Conservation (phyloP, 2,888 invertebrate genomes). For the Hirtodrosophila cameraria region DNA sequence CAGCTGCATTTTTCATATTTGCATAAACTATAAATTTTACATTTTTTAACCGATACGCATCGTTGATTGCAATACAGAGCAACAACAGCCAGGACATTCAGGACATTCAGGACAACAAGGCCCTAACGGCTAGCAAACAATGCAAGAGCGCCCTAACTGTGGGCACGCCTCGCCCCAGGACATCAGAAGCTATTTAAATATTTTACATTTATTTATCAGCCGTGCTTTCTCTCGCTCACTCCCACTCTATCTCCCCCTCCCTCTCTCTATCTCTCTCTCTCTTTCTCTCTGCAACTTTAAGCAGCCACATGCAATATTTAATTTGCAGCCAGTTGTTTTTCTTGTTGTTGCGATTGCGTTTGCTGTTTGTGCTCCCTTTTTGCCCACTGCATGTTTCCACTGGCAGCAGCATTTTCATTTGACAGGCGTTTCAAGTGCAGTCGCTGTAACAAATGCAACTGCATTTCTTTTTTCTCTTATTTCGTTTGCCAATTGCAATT, state of each 20-base stretch:
- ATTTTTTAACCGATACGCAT: conserved; percentile 80
- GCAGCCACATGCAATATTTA: conserved; percentile 58
- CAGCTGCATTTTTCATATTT: conserved; percentile 80
- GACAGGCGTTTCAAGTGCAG: conserved; percentile 50
- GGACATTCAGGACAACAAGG: conserved; percentile 35
- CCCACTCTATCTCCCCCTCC: no score
- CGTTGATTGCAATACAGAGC: conserved; percentile 71
- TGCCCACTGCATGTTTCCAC: neutral
- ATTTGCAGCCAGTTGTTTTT: conserved; percentile 30
- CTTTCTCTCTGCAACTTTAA: conserved; percentile 61
- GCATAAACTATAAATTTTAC: conserved; percentile 80
- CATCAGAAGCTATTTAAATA: conserved; percentile 70
- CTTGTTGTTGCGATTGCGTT: neutral
- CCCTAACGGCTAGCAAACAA: conserved; percentile 43
- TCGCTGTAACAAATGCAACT: conserved; percentile 46
- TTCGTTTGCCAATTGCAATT: conserved; percentile 53
- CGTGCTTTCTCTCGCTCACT: conserved; percentile 19
- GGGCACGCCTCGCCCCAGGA: conserved; percentile 21
- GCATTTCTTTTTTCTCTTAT: conserved; percentile 5
- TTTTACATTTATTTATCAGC: conserved; percentile 64
- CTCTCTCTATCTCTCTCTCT: no score
- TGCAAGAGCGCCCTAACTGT: conserved; percentile 24
- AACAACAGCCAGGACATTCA: conserved; percentile 18
- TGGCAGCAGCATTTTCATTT: conserved; percentile 16
- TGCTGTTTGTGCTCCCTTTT: neutral